phyloP scores from a whole-genome alignment of 1,140 invertebrate genomes.

The Proales similis region DNA sequence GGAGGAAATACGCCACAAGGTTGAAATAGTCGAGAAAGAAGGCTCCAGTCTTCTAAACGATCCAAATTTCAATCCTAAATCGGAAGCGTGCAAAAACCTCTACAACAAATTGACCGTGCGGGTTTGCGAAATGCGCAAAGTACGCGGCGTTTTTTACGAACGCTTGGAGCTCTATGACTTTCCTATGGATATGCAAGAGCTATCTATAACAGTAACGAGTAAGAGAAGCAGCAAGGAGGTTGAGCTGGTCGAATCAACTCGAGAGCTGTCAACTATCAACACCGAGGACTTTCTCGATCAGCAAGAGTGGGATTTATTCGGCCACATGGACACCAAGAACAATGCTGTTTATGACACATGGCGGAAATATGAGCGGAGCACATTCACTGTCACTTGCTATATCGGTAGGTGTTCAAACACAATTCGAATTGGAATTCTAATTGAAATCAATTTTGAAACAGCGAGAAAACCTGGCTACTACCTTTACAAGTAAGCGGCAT shows the following conservation, averaged over 20 bases:
- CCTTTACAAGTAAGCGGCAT: conserved; percentile 25
- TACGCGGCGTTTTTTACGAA: conserved; percentile 29
- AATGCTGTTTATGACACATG: neutral
- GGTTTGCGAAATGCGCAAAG: conserved; percentile 16
- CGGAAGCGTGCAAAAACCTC: conserved; percentile 15
- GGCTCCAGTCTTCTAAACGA: conserved; percentile 20
- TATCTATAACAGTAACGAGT: conserved; percentile 27
- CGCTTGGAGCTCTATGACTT: conserved; percentile 30
- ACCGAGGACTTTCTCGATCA: conserved; percentile 37
- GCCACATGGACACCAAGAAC: conserved; percentile 17
- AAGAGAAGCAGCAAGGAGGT: neutral
- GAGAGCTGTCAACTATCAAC: conserved; percentile 20
- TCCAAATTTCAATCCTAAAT: conserved; percentile 14
- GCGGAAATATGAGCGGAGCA: conserved; percentile 17
- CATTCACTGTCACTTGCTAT: conserved; percentile 12
- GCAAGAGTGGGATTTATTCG: conserved; percentile 36
- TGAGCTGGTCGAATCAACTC: conserved; percentile 2
- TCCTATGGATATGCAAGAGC: conserved; percentile 34
- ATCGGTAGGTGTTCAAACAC: neutral
- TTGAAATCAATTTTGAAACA: neutral
- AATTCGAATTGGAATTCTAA: neutral
- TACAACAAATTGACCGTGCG: conserved; percentile 7
- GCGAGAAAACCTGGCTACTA: conserved; percentile 36
- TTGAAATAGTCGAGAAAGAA: conserved; percentile 35
- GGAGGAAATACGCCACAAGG: conserved; percentile 24